Evolutionary conservation across 2,888 invertebrate genomes (phyloP).

Genomic region (Scelioninae gen. 2): DNA sequence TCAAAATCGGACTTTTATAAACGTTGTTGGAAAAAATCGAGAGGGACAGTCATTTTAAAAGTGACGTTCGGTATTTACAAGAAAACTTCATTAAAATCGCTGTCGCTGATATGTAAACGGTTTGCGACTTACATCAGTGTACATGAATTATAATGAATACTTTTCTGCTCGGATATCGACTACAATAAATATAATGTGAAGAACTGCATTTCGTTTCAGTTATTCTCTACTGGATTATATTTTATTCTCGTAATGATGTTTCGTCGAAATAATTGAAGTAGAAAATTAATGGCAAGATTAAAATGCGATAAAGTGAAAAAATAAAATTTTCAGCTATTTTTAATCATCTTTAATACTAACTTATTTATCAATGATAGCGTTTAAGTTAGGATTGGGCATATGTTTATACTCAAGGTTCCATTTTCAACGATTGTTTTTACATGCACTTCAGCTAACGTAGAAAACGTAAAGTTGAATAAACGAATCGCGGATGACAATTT

Average conservation of each 20-base stretch:
- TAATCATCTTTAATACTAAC: too few species aligned
- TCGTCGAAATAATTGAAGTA: constrained; percentile 28
- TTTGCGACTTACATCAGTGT: constrained; percentile 59
- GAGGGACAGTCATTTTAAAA: constrained; percentile 46
- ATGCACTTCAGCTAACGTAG: too few species aligned
- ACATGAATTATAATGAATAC: constrained; percentile 54
- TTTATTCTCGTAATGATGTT: constrained; percentile 34
- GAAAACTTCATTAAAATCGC: constrained; percentile 56
- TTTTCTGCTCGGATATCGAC: constrained; percentile 51
- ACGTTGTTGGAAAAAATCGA: constrained; percentile 33
- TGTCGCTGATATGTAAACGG: constrained; percentile 63
- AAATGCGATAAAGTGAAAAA: constrained; percentile 21
- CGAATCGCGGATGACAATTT: too few species aligned
- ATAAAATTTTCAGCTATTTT: too few species aligned
- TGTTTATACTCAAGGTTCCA: too few species aligned
- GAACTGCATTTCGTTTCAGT: constrained; percentile 43
- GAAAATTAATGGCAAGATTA: constrained; percentile 55
- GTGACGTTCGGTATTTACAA: constrained; percentile 54
- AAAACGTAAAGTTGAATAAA: too few species aligned
- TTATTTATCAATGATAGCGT: neutral
- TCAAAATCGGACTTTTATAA: constrained; percentile 33
- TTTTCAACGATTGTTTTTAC: too few species aligned
- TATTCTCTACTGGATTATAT: constrained; percentile 53
- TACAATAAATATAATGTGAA: constrained; percentile 52
- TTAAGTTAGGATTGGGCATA: constrained; percentile 4